Conservation (phyloP, 2,797 vertebrate genomes). For the Lates japonicus region DNA sequence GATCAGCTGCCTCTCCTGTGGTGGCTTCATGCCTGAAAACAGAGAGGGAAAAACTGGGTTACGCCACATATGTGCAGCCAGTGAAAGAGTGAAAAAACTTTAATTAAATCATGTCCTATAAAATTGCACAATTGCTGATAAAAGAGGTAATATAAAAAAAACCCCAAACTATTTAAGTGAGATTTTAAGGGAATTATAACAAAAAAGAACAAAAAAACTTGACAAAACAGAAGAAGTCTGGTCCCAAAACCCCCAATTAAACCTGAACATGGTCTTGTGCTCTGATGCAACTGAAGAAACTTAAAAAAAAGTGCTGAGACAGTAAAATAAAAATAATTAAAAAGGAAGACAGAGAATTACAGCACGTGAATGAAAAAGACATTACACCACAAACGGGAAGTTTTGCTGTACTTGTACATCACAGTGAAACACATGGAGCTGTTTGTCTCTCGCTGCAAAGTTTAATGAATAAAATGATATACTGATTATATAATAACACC, state of each 20-base stretch:
- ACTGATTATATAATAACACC: neutral
- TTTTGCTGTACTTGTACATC: neutral
- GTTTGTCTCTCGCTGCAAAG: neutral
- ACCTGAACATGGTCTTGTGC: neutral
- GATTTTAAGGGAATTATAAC: neutral
- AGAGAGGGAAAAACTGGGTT: neutral
- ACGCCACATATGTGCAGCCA: neutral
- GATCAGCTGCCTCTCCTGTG: slow-evolving; percentile 93
- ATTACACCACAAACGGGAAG: slow-evolving; percentile 24
- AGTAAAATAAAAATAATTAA: neutral
- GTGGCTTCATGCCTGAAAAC: slow-evolving; percentile 88
- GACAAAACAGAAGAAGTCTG: neutral
- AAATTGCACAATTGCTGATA: neutral
- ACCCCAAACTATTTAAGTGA: neutral
- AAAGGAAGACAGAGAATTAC: neutral
- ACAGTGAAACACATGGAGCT: neutral
- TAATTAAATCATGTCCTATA: neutral
- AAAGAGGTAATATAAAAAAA: neutral
- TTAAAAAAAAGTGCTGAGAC: neutral
- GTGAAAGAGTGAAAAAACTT: neutral
- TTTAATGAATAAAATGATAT: neutral
- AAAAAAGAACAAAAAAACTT: neutral
- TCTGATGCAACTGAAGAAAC: slow-evolving; percentile 24
- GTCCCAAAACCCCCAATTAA: neutral
- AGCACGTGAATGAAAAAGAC: neutral